Percentiles rank a stretch among this genome's conserved stretches.
Evolutionary conservation across 2,797 vertebrate species (phyloP).

Genomic region (Manis javanica): DNA sequence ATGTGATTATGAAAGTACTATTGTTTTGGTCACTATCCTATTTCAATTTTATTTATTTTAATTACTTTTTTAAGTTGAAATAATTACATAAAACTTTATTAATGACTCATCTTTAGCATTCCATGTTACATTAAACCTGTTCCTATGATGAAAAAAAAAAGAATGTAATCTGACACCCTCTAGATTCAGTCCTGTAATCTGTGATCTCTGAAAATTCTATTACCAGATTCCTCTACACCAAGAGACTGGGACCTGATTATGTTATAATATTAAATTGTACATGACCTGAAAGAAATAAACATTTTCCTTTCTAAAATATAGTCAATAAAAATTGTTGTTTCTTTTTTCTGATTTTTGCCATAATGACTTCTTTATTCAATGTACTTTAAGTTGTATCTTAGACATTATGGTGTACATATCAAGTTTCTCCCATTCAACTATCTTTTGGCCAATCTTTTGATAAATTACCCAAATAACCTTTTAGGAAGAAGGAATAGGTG

Average conservation of each 20-base stretch:
- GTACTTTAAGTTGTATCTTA: neutral
- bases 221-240: neutral
- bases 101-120: constrained; percentile 73
- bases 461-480: neutral
- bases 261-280: constrained; percentile 8
- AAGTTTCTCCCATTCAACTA: neutral
- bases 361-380: neutral
- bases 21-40: constrained; percentile 72
- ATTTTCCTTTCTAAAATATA: neutral
- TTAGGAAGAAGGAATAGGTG: neutral
- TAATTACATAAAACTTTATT: constrained; percentile 41
- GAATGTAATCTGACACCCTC: neutral
- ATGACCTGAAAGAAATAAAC: neutral
- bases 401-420: neutral
- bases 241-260: neutral
- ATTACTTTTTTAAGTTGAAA: constrained; percentile 69
- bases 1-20: constrained; percentile 76
- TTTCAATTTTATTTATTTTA: constrained; percentile 77
- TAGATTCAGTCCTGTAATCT: neutral
- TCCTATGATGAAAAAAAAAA: neutral
- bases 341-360: neutral
- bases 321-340: neutral
- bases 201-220: neutral
- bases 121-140: constrained; percentile 75
- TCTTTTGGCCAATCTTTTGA: neutral